Conservation (phyloP, 2,888 invertebrate genomes). For the Agonum fuliginosum region DNA sequence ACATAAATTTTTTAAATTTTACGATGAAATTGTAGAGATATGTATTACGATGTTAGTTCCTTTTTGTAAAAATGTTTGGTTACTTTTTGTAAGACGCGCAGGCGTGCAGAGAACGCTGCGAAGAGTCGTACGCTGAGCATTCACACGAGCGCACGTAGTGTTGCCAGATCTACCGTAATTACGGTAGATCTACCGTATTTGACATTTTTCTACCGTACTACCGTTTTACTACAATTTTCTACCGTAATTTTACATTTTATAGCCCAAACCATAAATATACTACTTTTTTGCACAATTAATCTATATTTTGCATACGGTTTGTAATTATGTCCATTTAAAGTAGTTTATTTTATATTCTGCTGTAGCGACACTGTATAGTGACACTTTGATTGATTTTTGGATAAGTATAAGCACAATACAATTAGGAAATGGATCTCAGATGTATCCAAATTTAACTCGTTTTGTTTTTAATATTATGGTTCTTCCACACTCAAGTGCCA, state of each 20-base stretch:
- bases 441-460: slow-evolving; percentile 33
- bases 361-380: neutral
- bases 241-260: neutral
- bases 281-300: neutral
- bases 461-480: slow-evolving; percentile 35
- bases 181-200: neutral
- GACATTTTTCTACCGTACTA: neutral
- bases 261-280: neutral
- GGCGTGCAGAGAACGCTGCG: too few species aligned
- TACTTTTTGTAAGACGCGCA: too few species aligned
- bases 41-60: too few species aligned
- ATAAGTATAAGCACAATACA: neutral
- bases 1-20: too few species aligned
- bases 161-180: neutral
- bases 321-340: too few species aligned
- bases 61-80: too few species aligned
- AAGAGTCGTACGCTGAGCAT: too few species aligned
- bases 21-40: too few species aligned
- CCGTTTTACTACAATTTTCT: neutral
- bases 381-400: neutral
- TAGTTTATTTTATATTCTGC: too few species aligned
- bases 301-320: neutral
- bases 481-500: slow-evolving; percentile 45
- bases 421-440: neutral
- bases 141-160: too few species aligned